A percentile compares a stretch with the other conserved stretches of the same genome.
These are phyloP conservation scores for Lasioglossum villosulum DNA, from an alignment of 2,888 invertebrate genomes.

Conservation along the genomic window DNA sequence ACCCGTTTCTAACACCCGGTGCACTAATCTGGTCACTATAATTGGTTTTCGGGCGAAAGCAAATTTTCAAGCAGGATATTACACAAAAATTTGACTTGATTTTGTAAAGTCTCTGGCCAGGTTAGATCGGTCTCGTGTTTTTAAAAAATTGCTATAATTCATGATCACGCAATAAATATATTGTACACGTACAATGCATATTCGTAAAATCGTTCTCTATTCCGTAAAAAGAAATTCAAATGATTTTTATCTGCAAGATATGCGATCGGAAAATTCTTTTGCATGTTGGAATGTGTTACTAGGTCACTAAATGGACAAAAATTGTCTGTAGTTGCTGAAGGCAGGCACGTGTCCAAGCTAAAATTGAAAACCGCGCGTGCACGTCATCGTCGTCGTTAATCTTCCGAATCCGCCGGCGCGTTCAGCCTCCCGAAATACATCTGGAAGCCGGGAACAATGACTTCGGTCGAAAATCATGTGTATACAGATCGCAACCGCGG, in stretches of 20 bases:
- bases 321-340: not conserved
- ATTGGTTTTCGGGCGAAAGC: not conserved
- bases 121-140: too few relatives aligned
- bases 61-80: not conserved
- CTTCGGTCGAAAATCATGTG: not conserved
- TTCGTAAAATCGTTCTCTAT: too few relatives aligned
- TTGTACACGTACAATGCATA: too few relatives aligned
- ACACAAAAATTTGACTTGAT: too few relatives aligned
- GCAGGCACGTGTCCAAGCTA: not conserved
- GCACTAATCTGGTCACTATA: not conserved
- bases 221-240: not conserved
- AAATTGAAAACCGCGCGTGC: not conserved
- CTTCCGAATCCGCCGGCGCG: not conserved
- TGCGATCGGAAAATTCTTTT: not conserved
- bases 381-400: conserved; percentile 13
- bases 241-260: not conserved
- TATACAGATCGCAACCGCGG: conserved; percentile 3
- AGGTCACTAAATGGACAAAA: not conserved
- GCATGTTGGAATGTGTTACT: not conserved
- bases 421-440: not conserved
- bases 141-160: not conserved
- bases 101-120: too few relatives aligned
- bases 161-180: too few relatives aligned
- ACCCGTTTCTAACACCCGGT: not conserved
- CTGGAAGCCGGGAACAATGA: not conserved